phyloP scores from a whole-genome alignment of 1,140 invertebrate species.

The Tetragonula clypearis region DNA sequence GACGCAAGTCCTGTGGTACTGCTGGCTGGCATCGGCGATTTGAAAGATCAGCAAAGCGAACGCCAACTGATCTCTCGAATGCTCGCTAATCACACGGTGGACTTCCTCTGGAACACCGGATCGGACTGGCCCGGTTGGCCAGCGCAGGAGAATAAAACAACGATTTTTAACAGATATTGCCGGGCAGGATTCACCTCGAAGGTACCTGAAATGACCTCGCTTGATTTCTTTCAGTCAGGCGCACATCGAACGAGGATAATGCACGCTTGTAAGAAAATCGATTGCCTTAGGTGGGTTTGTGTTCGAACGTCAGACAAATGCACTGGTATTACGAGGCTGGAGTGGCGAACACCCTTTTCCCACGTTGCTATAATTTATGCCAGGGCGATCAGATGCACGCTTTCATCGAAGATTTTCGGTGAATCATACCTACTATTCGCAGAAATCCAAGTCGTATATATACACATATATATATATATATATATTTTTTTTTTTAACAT shows the following conservation, averaged over 20 bases:
- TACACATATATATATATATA: no score
- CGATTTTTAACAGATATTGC: constrained; percentile 89
- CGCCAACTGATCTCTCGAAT: constrained; percentile 77
- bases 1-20: constrained; percentile 74
- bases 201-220: constrained; percentile 79
- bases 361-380: constrained; percentile 93
- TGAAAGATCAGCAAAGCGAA: constrained; percentile 74
- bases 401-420: constrained; percentile 93
- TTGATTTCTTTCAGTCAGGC: not conserved
- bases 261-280: constrained; percentile 55
- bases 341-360: constrained; percentile 90
- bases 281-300: constrained; percentile 85
- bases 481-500: not conserved
- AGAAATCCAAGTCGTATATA: not conserved
- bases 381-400: constrained; percentile 93
- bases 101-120: constrained; percentile 94
- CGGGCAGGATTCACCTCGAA: constrained; percentile 94
- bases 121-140: constrained; percentile 90
- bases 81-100: constrained; percentile 85
- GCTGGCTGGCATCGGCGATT: constrained; percentile 73
- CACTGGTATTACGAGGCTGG: constrained; percentile 94
- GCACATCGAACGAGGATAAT: constrained; percentile 4
- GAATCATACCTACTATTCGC: not conserved
- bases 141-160: constrained; percentile 84
- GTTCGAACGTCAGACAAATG: constrained; percentile 91